A percentile compares a stretch with the other conserved stretches of the same genome.
Evolutionary conservation across 2,888 invertebrate species (phyloP).

Genomic region (Parascotia fuliginaria): DNA sequence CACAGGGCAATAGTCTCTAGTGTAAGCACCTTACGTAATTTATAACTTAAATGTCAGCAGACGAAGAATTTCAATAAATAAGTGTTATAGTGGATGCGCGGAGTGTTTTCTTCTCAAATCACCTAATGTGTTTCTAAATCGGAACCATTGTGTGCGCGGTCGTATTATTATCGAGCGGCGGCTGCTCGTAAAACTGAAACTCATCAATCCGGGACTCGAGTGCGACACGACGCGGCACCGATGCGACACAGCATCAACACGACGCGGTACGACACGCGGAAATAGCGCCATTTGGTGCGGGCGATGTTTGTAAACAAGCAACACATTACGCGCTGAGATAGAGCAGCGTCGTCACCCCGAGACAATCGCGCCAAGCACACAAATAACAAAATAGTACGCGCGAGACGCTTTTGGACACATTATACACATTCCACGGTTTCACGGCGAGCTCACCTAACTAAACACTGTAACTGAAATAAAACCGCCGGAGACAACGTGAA

Average conservation of each 20-base stretch:
- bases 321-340: constrained; percentile 48
- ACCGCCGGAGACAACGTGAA: constrained; percentile 45
- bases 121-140: constrained; percentile 49
- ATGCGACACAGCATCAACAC: no score
- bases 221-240: constrained; percentile 7
- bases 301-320: constrained; percentile 71
- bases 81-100: constrained; percentile 8
- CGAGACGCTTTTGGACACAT: constrained; percentile 43
- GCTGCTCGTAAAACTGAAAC: constrained; percentile 53
- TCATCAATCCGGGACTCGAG: constrained; percentile 53
- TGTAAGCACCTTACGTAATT: neutral
- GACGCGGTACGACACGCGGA: constrained; percentile 37
- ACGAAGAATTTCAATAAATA: constrained; percentile 24
- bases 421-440: constrained; percentile 61
- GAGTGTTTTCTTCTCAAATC: constrained; percentile 27
- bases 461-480: constrained; percentile 56
- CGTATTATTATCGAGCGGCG: constrained; percentile 38
- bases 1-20: neutral
- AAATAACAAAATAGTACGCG: constrained; percentile 29
- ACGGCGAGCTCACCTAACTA: constrained; percentile 55
- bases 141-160: constrained; percentile 38
- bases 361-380: constrained; percentile 40
- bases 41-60: constrained; percentile 4
- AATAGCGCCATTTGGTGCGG: constrained; percentile 73
- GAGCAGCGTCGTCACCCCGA: constrained; percentile 46